These are phyloP conservation scores for Smutsia temminckii DNA, from an alignment of 2,797 vertebrate genomes.

Conservation along the genomic window DNA sequence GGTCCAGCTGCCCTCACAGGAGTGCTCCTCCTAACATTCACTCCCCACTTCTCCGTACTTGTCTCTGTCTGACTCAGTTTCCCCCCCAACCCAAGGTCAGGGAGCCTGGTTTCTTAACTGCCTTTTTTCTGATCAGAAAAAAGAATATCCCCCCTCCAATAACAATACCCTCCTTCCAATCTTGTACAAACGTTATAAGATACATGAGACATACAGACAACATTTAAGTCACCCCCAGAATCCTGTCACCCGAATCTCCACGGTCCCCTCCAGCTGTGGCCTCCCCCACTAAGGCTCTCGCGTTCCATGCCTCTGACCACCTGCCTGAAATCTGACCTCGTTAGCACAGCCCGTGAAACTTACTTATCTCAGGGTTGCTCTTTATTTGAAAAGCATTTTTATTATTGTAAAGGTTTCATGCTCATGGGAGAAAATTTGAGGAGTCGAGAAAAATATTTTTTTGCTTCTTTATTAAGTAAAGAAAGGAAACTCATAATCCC, in stretches of 20 bases:
- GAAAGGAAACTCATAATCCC: background rate
- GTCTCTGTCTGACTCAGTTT: background rate
- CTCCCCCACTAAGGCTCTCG: background rate
- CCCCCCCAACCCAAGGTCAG: background rate
- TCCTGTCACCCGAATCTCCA: background rate
- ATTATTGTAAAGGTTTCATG: background rate
- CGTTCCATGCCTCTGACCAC: fast-evolving
- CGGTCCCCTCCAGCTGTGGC: fast-evolving
- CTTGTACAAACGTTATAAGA: background rate
- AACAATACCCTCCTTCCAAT: no score
- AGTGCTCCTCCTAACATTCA: background rate
- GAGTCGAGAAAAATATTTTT: background rate
- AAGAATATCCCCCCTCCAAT: background rate
- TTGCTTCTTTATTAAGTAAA: background rate
- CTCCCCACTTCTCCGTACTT: background rate
- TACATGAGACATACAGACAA: background rate
- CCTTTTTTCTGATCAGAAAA: background rate
- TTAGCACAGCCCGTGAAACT: background rate
- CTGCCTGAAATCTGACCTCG: background rate
- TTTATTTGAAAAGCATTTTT: background rate
- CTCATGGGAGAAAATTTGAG: background rate
- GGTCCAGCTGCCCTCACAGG: fast-evolving
- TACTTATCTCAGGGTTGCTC: background rate
- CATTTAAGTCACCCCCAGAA: background rate
- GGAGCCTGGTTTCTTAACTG: background rate